Percentiles rank a stretch among this genome's conserved stretches.
phyloP scores from a whole-genome alignment of 2,888 invertebrate species.

The Celastrina argiolus region DNA sequence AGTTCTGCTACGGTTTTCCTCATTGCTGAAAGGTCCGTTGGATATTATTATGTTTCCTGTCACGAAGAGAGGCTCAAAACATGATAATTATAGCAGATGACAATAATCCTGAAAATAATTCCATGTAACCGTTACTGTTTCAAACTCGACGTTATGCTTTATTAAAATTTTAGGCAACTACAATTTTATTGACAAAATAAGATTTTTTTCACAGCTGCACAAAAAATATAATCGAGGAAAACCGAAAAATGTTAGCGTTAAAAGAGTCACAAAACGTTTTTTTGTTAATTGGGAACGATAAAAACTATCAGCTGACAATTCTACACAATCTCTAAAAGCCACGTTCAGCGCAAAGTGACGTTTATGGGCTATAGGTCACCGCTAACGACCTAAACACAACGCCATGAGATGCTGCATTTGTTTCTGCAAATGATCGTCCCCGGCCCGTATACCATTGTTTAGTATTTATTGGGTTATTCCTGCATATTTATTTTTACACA shows the following conservation, averaged over 20 bases:
- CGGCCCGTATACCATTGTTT: neutral
- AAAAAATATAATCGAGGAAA: neutral
- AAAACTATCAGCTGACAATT: slow-evolving; percentile 18
- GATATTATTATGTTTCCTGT: too few relatives aligned
- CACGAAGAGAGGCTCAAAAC: too few relatives aligned
- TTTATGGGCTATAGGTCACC: slow-evolving; percentile 30
- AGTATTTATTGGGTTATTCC: neutral
- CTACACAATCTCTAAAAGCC: slow-evolving; percentile 21
- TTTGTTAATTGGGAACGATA: slow-evolving; percentile 12
- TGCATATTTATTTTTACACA: neutral
- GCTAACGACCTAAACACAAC: slow-evolving; percentile 30
- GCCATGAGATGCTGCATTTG: slow-evolving; percentile 22
- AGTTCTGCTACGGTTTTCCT: too few relatives aligned
- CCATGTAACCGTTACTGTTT: too few relatives aligned
- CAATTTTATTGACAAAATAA: too few relatives aligned
- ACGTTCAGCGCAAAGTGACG: slow-evolving; percentile 28
- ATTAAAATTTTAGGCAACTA: too few relatives aligned
- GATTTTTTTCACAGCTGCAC: too few relatives aligned
- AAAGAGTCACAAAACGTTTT: neutral
- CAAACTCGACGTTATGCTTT: too few relatives aligned
- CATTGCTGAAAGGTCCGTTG: too few relatives aligned
- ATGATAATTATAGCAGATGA: too few relatives aligned
- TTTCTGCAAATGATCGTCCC: slow-evolving; percentile 17
- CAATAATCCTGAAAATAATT: too few relatives aligned
- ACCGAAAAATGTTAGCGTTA: neutral